Evolutionary conservation across 2,797 vertebrate genomes (phyloP).

Genomic region (Hippocampus kuda): DNA sequence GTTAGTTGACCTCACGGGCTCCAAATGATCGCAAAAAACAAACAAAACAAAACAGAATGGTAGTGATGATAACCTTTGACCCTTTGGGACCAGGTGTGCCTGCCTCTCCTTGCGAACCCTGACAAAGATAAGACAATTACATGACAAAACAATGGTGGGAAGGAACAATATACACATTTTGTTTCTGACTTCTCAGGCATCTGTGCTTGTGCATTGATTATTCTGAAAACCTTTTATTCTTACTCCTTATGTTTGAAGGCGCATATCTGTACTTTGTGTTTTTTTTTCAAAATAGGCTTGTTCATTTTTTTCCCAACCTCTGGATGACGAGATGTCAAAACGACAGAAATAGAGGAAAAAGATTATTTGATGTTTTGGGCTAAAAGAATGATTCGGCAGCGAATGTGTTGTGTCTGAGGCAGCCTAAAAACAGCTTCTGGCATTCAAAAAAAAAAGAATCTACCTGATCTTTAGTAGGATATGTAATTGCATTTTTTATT

Average conservation of each 20-base stretch:
- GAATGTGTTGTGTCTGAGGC: no score
- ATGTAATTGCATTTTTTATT: no score
- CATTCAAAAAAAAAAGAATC: no score
- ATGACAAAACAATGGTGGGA: not conserved
- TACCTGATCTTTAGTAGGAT: no score
- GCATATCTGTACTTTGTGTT: no score
- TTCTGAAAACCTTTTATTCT: no score
- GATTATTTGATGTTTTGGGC: no score
- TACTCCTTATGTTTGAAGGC: no score
- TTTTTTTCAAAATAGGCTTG: no score
- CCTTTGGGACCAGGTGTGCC: slow-evolving; percentile 85
- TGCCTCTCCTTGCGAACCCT: slow-evolving; percentile 88
- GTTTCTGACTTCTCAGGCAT: not conserved
- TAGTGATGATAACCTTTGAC: slow-evolving; percentile 74
- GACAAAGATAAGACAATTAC: slow-evolving; percentile 13
- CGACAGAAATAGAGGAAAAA: no score
- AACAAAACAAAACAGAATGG: not conserved
- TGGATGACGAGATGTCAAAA: not conserved
- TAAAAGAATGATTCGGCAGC: no score
- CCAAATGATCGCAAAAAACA: not conserved
- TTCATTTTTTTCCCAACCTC: not conserved
- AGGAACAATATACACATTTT: not conserved
- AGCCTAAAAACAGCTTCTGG: no score
- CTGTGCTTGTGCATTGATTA: not conserved
- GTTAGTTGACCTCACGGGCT: not conserved